A percentile compares a stretch with the other conserved stretches of the same genome.
Conservation (phyloP, 2,113 vertebrate species). For the Bungarus multicinctus region DNA sequence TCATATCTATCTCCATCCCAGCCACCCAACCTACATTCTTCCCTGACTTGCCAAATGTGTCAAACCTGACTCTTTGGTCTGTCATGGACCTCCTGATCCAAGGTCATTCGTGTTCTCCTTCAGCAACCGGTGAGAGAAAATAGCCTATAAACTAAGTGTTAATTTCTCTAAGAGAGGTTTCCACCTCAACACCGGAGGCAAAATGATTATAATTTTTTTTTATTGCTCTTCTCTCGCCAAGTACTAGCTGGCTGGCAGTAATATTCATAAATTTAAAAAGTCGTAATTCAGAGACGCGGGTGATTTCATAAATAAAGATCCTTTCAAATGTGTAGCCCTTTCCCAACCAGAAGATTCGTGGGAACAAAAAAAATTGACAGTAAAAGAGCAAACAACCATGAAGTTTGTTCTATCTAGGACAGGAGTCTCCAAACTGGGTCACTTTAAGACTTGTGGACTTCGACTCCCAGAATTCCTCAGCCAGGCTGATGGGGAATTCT, state of each 20-base stretch:
- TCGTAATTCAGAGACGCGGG: constrained; percentile 53
- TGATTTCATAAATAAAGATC: constrained; percentile 54
- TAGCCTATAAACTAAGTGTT: background rate
- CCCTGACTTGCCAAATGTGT: background rate
- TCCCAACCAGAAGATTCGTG: background rate
- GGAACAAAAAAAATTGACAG: background rate
- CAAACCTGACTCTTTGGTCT: fast-evolving
- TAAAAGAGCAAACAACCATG: background rate
- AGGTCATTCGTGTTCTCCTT: background rate
- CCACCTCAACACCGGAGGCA: constrained; percentile 48
- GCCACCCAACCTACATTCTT: background rate
- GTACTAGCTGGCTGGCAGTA: constrained; percentile 48
- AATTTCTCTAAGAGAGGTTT: no score
- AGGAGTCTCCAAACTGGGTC: no score
- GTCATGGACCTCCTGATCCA: constrained; percentile 12
- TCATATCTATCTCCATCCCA: background rate
- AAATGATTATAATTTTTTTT: constrained; percentile 60
- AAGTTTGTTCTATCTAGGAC: background rate
- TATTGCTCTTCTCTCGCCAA: constrained; percentile 60
- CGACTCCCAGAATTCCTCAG: no score
- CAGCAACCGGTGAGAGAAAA: background rate
- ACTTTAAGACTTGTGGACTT: no score
- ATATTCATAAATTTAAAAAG: constrained; percentile 57
- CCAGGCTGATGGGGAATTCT: no score
- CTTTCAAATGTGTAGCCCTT: constrained; percentile 48